Base-by-base conservation (phyloP, 2,797 vertebrate genomes). In the Aplochiton taeniatus region DNA sequence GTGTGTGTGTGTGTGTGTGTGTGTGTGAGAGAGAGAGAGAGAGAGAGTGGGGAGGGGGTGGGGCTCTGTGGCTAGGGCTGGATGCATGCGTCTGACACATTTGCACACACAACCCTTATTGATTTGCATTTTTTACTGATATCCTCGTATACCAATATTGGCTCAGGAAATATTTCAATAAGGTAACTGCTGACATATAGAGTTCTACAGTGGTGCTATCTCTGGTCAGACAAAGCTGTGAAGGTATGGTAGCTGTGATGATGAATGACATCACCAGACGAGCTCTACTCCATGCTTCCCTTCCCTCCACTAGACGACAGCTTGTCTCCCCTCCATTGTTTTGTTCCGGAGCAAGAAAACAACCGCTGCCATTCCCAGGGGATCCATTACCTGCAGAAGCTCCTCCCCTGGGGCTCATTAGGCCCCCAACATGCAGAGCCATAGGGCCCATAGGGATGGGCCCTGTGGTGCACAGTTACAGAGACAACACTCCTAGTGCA, bases 301-400 rank as follows among this genome's bases (percentile, higher is more conserved):
- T 31, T 3, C 58, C 16, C 63, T 63, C 6, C 64, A 55, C 63
- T 47, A 2, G 64, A 42, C 53, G 11, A 31, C 65, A 51, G 31
- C 0, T 53, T 73, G 77, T 80, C 61, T 73, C 75, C 71, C 82
- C 73, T 70, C 43, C 44, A 80, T 42, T 54, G 51, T 73, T 75
- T 80, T 84, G 76, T 80, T 71, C 76, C 60, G 74, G 10, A 60
- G 47, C 66, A 83, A 73, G 75, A 87, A 89, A 92, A 93, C 90
- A 91, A 91, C 87, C 88, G 78, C 80, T 81, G 80, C 63, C 82
- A 81, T 89, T 41, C 82, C 87, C 86, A 89, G 83, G 83, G 90
- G 90, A 91, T 93, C 92, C 91, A 80, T 75, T 77, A 78, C 73
- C 78, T 72, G 83, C 76, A 59, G 74, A 8, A 69, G 79, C 76